Base-by-base conservation (phyloP, 2,888 invertebrate genomes). In the Rhamnusium bicolor region DNA sequence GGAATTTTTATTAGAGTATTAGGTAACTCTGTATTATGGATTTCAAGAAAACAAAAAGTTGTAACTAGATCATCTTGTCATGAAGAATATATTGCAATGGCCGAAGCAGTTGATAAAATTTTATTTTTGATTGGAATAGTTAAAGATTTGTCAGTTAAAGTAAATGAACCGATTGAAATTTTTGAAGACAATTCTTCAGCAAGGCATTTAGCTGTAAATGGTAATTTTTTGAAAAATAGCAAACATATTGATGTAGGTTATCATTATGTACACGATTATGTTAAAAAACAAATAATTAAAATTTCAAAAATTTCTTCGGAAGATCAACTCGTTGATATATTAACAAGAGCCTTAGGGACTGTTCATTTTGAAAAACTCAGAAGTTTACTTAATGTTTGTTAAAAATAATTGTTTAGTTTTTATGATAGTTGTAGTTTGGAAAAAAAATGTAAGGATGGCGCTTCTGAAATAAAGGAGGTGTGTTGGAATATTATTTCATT, bases 41-140 rank as follows among this genome's bases (percentile, higher is more conserved):
- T 65, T 5, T 81, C 82, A 5, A 80, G 75, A 54, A 85, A 79
- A 72, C 85, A 86, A 73, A 63, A 63, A 18, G 18, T 19, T n/a
- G 70, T 70, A 24, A 54, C 63, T 1, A 56, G 47, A 29, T 24
- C 71, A 60, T 46, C 56, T 72, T 27, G 81, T 81, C 7, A 79
- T 80, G 5, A 62, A 82, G 12, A 84, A 83, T 49, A 82, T 81
- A 1, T 84, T 81, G 84, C 85, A 1, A 67, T 49, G 76, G 81
- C 18, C 74, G 71, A 71, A 53, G 71, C 66, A 5, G 47, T 19
- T 21, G 53, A 24, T 62, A 61, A 72, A 56, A n/a, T 68, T 21
- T 10, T 61, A 10, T 67, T 61, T 61, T 18, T 61, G 24, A 71
- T 27, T 14, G 54, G 46, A 10, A 53, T 71, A 14, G 56, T 67